Base-by-base conservation (phyloP, 2,113 vertebrate species). In the Hippopotamus amphibius region DNA sequence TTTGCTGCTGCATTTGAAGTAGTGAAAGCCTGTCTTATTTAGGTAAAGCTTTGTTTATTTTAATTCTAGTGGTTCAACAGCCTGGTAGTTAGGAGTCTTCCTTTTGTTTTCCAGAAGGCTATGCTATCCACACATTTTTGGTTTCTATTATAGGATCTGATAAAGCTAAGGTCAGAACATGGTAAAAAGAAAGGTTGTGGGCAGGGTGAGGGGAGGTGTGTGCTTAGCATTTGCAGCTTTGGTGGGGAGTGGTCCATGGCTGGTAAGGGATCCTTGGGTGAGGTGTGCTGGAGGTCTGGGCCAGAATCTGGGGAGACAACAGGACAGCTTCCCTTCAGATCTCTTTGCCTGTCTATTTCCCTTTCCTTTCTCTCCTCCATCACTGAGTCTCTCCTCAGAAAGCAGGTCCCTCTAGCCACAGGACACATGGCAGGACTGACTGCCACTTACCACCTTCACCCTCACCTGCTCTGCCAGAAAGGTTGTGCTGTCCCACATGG, bases 401-500 rank as follows among this genome's bases (percentile, higher is more conserved):
- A 88, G 3, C 69, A 76, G 41, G 21, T 76, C 28, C 33, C 33
- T 24, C 5, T 24, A 48, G 10, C 30, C n/a, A 30, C 30, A 88
- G 41, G 24, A 41, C 7, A 28, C 5, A 3, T 0, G n/a, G n/a
- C 43, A 14, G 13, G 69, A 53, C 33, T n/a, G 15, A 19, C 28
- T 3, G 2, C 17, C 1, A 46, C 21, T 76, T 55, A 17, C 57
- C 43, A 14, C 5, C 3, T 50, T 26, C 28, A 26, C 43, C 28
- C 33, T 14, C 43, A 5, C 19, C 14, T 65, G 10, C 43, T 89
- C 43, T 77, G 3, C 22, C 33, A 37, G 72, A 3, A 65, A 28
- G 4, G 10, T 50, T 6, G 0, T 48, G 6, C 33, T 50, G 4
- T 28, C 15, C 41, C 28, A 61, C 19, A 7, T 21, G 5, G 1